Conservation (phyloP, 2,113 vertebrate genomes). For the Lontra canadensis region DNA sequence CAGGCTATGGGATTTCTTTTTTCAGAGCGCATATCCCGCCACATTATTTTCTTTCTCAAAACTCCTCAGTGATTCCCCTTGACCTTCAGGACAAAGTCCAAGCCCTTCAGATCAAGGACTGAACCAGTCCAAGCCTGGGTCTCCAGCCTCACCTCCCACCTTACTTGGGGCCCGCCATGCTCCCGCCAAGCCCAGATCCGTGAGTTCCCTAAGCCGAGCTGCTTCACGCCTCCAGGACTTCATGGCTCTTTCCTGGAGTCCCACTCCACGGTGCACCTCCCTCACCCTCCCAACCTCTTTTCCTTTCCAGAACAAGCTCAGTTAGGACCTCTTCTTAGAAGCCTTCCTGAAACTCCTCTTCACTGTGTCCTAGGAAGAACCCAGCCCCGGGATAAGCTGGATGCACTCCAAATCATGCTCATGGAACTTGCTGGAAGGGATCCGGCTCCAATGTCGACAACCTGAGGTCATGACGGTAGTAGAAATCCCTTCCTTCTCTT, state of each 20-base stretch:
- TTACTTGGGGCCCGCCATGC: too few relatives aligned
- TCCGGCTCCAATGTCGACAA: too few relatives aligned
- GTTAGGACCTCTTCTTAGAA: background rate
- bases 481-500: background rate
- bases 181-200: background rate
- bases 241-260: background rate
- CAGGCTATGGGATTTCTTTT: background rate
- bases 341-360: background rate
- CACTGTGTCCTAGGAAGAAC: background rate
- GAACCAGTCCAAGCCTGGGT: background rate
- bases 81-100: background rate
- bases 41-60: background rate
- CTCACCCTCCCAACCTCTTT: background rate
- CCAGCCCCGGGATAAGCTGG: background rate
- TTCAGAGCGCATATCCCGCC: background rate
- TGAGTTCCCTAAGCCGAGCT: background rate
- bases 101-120: background rate
- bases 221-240: background rate
- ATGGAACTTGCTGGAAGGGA: accelerated
- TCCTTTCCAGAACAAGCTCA: background rate
- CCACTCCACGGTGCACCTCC: background rate
- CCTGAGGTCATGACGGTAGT: accelerated
- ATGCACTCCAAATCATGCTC: background rate
- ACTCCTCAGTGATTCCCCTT: background rate
- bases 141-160: background rate